These are phyloP conservation scores for Dryobota labecula DNA, from an alignment of 2,888 invertebrate species.

Conservation along the genomic window DNA sequence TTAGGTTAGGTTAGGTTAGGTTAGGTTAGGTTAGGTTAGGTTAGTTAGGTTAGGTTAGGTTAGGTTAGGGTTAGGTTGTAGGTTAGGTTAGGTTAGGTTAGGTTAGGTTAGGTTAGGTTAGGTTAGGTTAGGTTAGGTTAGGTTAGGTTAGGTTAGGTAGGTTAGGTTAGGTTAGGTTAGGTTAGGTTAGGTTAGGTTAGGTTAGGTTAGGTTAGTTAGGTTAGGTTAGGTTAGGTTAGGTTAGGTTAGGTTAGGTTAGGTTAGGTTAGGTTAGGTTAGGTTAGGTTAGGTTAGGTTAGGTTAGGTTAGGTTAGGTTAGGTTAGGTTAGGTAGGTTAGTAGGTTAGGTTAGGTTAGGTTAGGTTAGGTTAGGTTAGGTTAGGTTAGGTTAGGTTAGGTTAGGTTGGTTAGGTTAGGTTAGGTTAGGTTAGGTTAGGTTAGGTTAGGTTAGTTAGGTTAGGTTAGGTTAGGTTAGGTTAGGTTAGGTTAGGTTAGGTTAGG, in stretches of 20 bases:
- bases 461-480: constrained; percentile 48
- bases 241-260: constrained; percentile 53
- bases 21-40: constrained; percentile 60
- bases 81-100: constrained; percentile 62
- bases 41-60: constrained; percentile 63
- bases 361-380: constrained; percentile 56
- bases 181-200: constrained; percentile 32
- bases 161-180: constrained; percentile 64
- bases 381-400: constrained; percentile 54
- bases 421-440: constrained; percentile 58
- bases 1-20: constrained; percentile 62
- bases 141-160: constrained; percentile 59
- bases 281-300: constrained; percentile 58
- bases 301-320: constrained; percentile 56
- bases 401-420: constrained; percentile 41
- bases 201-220: constrained; percentile 33
- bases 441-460: constrained; percentile 57
- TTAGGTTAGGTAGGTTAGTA: constrained; percentile 49
- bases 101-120: constrained; percentile 62
- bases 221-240: constrained; percentile 58
- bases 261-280: constrained; percentile 55
- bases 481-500: constrained; percentile 54
- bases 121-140: constrained; percentile 62
- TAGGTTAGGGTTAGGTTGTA: too few relatives aligned
- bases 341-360: constrained; percentile 54